Conservation (phyloP, 2,888 invertebrate genomes). For the Homarus gammarus region DNA sequence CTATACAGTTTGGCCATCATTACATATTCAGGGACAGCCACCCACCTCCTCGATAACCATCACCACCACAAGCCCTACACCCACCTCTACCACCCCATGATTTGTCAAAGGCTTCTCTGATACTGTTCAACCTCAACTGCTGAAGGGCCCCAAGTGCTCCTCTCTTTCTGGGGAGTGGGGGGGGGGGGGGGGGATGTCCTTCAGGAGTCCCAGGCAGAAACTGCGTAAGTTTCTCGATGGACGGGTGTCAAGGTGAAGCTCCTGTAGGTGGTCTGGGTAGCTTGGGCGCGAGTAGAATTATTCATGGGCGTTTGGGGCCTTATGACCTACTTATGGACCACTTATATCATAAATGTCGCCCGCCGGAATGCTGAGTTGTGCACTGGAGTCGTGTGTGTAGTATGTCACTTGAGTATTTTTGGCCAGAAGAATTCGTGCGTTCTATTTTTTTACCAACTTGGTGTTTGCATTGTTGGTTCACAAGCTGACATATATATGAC, state of each 20-base stretch:
- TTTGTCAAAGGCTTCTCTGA: neutral
- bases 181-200: too few relatives aligned
- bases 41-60: neutral
- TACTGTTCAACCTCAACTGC: neutral
- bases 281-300: neutral
- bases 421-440: too few relatives aligned
- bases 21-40: neutral
- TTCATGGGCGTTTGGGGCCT: neutral
- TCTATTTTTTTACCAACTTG: too few relatives aligned
- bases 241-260: neutral
- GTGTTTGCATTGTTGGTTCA: too few relatives aligned
- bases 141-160: too few relatives aligned
- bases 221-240: neutral
- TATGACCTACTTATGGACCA: slow-evolving; percentile 7
- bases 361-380: slow-evolving; percentile 1
- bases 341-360: slow-evolving; percentile 12
- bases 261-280: slow-evolving; percentile 15
- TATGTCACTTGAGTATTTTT: neutral
- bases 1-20: neutral
- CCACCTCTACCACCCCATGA: neutral
- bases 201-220: neutral
- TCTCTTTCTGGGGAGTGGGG: neutral
- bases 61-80: neutral
- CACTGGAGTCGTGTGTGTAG: neutral
- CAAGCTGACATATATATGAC: too few relatives aligned